Percentiles rank a stretch among this genome's conserved stretches.
Conservation (phyloP, 2,113 vertebrate genomes). For the Mastomys natalensis region DNA sequence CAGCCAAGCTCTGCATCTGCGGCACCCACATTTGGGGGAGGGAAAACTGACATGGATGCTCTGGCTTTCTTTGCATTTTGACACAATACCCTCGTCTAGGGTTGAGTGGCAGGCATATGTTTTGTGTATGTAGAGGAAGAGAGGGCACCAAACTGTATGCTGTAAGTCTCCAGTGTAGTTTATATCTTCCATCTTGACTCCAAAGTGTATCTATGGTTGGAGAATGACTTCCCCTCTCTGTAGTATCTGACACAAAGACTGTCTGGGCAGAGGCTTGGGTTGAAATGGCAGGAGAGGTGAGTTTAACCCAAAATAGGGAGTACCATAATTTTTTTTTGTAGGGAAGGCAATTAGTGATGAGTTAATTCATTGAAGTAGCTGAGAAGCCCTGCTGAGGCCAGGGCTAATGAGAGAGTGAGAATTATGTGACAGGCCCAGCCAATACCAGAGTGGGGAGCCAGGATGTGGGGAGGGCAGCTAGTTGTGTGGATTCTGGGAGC, state of each 20-base stretch:
- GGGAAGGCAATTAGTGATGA: background rate
- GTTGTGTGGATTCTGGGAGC: conserved; percentile 42
- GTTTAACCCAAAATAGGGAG: background rate
- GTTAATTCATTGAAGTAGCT: background rate
- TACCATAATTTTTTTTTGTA: background rate
- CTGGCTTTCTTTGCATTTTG: conserved; percentile 16
- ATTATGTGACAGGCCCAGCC: background rate
- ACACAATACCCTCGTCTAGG: background rate
- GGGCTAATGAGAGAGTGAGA: conserved; percentile 37
- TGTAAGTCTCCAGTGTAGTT: background rate
- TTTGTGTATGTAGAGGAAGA: background rate
- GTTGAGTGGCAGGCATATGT: background rate
- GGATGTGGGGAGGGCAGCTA: conserved; percentile 34
- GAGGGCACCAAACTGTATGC: background rate
- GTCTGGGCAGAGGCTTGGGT: background rate
- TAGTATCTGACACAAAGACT: no score
- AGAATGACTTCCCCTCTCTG: background rate
- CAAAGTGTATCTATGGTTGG: background rate
- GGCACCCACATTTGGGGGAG: conserved; percentile 2
- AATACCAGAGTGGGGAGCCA: background rate
- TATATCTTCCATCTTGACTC: background rate
- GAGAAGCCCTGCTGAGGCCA: background rate
- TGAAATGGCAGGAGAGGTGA: background rate
- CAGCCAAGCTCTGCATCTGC: conserved; percentile 49
- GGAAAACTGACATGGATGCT: background rate